These are phyloP conservation scores for Noctilio leporinus DNA, from an alignment of 2,113 vertebrate species.

Conservation along the genomic window DNA sequence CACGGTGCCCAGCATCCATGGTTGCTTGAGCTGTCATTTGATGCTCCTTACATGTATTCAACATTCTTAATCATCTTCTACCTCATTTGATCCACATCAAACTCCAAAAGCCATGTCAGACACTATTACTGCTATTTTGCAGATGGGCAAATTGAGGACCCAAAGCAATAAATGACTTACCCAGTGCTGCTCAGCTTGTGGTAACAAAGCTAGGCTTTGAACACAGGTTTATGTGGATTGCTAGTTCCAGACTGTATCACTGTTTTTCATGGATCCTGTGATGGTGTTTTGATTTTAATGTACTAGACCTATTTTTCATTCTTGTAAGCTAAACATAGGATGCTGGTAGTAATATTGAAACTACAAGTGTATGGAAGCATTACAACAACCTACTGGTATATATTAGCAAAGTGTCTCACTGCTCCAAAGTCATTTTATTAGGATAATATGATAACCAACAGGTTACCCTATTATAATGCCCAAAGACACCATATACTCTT, in stretches of 20 bases:
- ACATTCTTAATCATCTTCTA: background rate
- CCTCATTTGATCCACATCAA: background rate
- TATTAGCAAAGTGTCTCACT: background rate
- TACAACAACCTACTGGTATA: background rate
- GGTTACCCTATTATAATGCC: background rate
- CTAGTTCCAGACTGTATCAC: background rate
- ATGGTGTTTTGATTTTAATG: background rate
- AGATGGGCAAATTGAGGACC: background rate
- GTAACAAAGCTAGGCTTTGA: background rate
- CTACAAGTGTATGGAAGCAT: background rate
- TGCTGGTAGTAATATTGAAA: background rate
- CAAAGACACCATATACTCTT: background rate
- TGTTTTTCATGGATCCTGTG: background rate
- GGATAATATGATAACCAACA: background rate
- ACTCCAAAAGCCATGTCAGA: background rate
- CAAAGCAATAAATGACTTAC: background rate
- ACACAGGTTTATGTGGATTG: background rate
- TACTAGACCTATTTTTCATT: background rate
- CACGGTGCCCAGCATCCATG: background rate
- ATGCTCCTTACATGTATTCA: background rate
- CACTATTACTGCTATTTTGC: background rate
- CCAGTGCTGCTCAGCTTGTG: background rate
- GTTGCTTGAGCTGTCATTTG: background rate
- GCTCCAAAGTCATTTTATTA: background rate
- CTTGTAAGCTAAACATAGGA: background rate